A percentile compares a stretch with the other conserved stretches of the same genome.
Evolutionary conservation across 2,113 vertebrate species (phyloP).

Genomic region (Callipepla californica): DNA sequence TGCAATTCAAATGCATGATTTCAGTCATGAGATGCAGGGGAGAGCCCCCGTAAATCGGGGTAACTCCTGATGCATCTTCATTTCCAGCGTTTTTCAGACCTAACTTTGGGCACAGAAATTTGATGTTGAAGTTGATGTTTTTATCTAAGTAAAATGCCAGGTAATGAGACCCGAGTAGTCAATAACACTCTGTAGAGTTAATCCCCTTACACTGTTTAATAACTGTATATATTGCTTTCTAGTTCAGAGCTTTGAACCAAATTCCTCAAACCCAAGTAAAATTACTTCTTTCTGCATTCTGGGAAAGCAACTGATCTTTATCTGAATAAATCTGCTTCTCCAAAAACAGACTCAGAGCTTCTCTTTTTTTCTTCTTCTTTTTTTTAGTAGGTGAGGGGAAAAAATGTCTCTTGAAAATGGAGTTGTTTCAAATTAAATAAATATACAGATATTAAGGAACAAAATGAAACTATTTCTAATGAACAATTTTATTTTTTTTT

Average conservation of each 20-base stretch:
- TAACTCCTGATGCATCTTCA: not conserved
- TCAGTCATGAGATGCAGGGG: not conserved
- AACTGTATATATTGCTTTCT: slow-evolving; percentile 71
- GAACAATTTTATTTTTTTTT: slow-evolving; percentile 40
- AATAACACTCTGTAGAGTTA: slow-evolving; percentile 66
- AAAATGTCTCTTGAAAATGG: not conserved
- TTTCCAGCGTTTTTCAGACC: slow-evolving; percentile 65
- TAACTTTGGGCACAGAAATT: slow-evolving; percentile 48
- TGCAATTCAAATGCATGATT: slow-evolving; percentile 13
- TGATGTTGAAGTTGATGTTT: slow-evolving; percentile 64
- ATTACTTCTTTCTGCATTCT: slow-evolving; percentile 57
- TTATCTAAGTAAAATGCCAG: slow-evolving; percentile 67
- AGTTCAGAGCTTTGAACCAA: slow-evolving; percentile 65
- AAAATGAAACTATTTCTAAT: slow-evolving; percentile 17
- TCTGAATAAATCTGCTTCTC: slow-evolving; percentile 42
- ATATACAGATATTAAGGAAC: not conserved
- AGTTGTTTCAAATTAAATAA: not conserved
- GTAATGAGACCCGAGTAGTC: slow-evolving; percentile 65
- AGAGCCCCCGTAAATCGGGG: not conserved
- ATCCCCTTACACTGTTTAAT: slow-evolving; percentile 70
- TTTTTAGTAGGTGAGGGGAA: not conserved
- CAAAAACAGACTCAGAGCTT: not conserved
- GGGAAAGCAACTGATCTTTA: slow-evolving; percentile 56
- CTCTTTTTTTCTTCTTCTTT: not conserved
- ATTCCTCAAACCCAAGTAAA: slow-evolving; percentile 67